A percentile compares a stretch with the other conserved stretches of the same genome.
Conservation (phyloP, 2,797 vertebrate species). For the Sphenodon punctatus region DNA sequence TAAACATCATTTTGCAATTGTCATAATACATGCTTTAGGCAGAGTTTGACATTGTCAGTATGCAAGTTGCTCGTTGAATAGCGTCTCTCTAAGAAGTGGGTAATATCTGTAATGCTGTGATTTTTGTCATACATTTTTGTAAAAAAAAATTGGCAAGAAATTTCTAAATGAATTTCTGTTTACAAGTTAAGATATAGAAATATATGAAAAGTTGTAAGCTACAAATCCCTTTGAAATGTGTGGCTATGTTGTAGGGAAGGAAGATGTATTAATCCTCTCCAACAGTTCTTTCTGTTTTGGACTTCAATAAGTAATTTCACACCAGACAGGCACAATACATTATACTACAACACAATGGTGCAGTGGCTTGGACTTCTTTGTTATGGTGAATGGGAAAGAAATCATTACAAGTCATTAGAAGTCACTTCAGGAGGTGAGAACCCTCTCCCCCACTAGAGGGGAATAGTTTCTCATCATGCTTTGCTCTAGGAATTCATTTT, state of each 20-base stretch:
- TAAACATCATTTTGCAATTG: neutral
- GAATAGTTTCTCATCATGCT: neutral
- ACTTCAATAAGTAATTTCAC: neutral
- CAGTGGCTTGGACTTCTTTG: neutral
- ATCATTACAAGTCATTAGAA: neutral
- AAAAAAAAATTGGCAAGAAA: neutral
- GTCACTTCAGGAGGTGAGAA: neutral
- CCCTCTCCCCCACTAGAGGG: neutral
- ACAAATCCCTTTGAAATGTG: neutral
- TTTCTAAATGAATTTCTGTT: neutral
- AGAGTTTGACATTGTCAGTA: accelerated
- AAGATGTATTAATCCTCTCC: neutral
- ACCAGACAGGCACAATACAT: accelerated
- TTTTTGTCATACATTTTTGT: neutral
- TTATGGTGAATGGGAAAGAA: too few species aligned
- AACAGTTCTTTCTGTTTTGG: too few species aligned
- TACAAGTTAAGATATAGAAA: neutral
- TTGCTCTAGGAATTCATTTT: neutral
- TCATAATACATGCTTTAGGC: too few species aligned
- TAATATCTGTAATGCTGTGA: neutral
- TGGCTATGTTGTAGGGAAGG: neutral
- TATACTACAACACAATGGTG: neutral
- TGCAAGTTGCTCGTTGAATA: neutral
- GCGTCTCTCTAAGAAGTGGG: neutral
- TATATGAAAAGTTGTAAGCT: accelerated